Evolutionary conservation across 53 echinoderm and acorn worm genomes (phyloP).

Genomic region (Paelopatides confundens): DNA sequence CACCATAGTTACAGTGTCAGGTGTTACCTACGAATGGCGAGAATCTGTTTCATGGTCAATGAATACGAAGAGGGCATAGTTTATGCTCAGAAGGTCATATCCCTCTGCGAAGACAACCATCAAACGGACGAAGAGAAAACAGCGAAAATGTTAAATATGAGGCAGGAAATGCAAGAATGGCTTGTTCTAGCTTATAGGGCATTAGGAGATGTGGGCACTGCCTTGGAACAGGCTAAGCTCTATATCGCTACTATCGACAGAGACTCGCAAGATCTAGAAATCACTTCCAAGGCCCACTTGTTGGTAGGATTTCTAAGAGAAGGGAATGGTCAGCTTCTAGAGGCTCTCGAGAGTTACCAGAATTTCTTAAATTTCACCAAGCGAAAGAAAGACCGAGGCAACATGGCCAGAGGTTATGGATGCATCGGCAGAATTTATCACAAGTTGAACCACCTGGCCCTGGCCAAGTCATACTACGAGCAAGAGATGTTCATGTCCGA

Average conservation of each 20-base stretch:
- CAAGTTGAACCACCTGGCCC: conserved; percentile 68
- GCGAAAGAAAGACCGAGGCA: conserved; percentile 70
- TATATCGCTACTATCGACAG: conserved; percentile 48
- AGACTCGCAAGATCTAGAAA: conserved; percentile 45
- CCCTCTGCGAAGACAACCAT: conserved; percentile 74
- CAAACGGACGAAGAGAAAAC: background rate
- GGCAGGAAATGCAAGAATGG: conserved; percentile 72
- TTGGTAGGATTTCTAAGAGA: conserved; percentile 78
- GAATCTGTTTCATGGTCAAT: conserved; percentile 66
- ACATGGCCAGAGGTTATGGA: conserved; percentile 89
- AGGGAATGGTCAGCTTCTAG: conserved; percentile 67
- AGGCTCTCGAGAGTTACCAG: conserved; percentile 82
- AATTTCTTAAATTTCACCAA: conserved; percentile 77
- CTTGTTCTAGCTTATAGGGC: conserved; percentile 73
- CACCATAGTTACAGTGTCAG: conserved; percentile 72
- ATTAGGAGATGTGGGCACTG: conserved; percentile 73
- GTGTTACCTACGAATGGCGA: conserved; percentile 78
- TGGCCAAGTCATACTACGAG: conserved; percentile 87
- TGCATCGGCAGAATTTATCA: conserved; percentile 84
- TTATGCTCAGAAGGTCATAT: conserved; percentile 81
- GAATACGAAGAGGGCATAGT: conserved; percentile 76
- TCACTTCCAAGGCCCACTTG: conserved; percentile 76
- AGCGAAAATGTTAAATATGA: conserved; percentile 22
- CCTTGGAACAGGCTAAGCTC: conserved; percentile 72
- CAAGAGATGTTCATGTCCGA: conserved; percentile 80